Base-by-base conservation (phyloP, 92 coral and sea anemone species). In the Actinernus sp. region DNA sequence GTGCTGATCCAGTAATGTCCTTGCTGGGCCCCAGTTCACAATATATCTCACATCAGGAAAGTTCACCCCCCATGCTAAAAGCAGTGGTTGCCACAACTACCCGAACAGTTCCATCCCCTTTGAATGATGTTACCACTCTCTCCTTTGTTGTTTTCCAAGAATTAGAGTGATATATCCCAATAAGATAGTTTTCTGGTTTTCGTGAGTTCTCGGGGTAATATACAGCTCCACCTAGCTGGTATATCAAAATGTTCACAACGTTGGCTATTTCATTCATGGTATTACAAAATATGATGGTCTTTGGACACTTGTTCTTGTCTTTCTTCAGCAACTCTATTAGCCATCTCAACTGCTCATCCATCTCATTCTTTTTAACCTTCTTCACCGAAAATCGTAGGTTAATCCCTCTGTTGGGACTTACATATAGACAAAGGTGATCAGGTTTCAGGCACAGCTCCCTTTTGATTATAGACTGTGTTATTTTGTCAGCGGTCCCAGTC, bases 21-120 rank as follows among this genome's bases (percentile, higher is more conserved):
- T 63, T 19, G 90, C 74, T 27, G 85, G 85, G 2, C 90, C 90
- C 70, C 80, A 83, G 66, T 83, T 76, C 23, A 83, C 26, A 10
- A 83, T 61, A 31, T 53, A 76, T 2, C 85, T 16, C 0, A 77
- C 70, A 76, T 77, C 81, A 9, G 90, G 85, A 26, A 76, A 76
- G 55, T 84, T 77, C 21, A 68, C 90, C 5, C 90, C n/a, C 85
- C 85, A 77, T 84, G 40, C 90, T 68, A 2, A 84, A 31, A 1
- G 85, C 90, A 3, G 90, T 76, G 10, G 79, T 68, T 7, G 85
- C 74, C 1, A 84, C 49, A 4, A 76, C 57, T 2, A 84, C 9
- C 0, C 80, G 46, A 5, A 51, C 61, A 3, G 46, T 43, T 2
- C 90, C 85, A 61, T 62, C 20, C 1, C 56, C 58, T 38, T 67